Percentiles rank a stretch among this genome's conserved stretches.
Evolutionary conservation across 2,113 vertebrate species (phyloP).

Genomic region (Nanorana parkeri): DNA sequence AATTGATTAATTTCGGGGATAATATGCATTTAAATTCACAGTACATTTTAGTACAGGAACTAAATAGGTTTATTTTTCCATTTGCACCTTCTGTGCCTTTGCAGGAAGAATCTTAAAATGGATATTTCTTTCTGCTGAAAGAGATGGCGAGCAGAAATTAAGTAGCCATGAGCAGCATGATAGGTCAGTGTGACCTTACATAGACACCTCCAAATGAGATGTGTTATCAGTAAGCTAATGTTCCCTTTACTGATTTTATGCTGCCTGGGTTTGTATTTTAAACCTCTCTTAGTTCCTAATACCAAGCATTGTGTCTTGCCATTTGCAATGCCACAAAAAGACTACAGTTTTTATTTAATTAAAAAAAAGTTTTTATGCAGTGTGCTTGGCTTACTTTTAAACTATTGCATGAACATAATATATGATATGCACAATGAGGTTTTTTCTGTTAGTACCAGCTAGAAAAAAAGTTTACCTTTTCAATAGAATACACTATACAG

Average conservation of each 20-base stretch:
- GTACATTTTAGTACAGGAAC: neutral
- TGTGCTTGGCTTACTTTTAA: conserved; percentile 7
- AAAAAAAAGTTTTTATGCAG: conserved; percentile 2
- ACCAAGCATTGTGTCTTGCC: neutral
- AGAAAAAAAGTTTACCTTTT: no score
- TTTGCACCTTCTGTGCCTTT: conserved; percentile 32
- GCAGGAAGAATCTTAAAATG: neutral
- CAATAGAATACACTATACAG: no score
- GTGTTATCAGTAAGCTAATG: conserved; percentile 8
- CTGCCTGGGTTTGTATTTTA: conserved; percentile 35
- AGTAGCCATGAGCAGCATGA: conserved; percentile 29
- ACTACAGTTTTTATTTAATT: conserved; percentile 17
- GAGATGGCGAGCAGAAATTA: conserved; percentile 28
- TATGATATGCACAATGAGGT: neutral
- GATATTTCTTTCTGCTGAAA: conserved; percentile 4
- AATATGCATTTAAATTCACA: conserved; percentile 13
- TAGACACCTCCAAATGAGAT: conserved; percentile 26
- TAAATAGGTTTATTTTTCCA: conserved; percentile 9
- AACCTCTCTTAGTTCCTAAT: neutral
- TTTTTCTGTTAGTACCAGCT: neutral
- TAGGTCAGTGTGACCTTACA: conserved; percentile 22
- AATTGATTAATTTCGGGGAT: neutral
- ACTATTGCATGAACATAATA: neutral
- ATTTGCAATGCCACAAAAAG: conserved; percentile 2
- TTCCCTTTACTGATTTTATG: conserved; percentile 21